Evolutionary conservation across 1,140 invertebrate species (phyloP), one percentile per base, ranked within the genome.

Genomic region (Drosophila bifasciata): DNA sequence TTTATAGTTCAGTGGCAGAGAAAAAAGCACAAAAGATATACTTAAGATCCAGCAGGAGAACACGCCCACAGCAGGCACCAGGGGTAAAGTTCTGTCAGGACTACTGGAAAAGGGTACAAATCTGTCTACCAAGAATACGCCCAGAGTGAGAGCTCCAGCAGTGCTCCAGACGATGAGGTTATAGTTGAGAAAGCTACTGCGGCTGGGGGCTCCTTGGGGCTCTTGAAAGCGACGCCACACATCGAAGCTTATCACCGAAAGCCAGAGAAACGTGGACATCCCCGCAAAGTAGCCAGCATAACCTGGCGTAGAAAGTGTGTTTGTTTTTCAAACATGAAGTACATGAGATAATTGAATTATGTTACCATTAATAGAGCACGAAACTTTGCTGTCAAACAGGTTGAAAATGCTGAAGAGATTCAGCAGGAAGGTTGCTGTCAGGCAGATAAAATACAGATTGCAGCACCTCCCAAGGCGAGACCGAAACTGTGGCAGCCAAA

Each of bases 211-310:
- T 68, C 43, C 88, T 91, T 70, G 45, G 16, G 53, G 83, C 90
- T 91, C 90, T 91, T 93, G 93, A 93, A 91, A 43, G 5, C 94
- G 28, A 5, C 16, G 19, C 19, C 94, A 96, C 44, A 96, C 93
- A 83, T 96, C 95, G 72, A 95, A 94, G 63, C 95, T 95, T 92
- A 96, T 95, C 5, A 95, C 93, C 76, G 94, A 95, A 69, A 96
- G 94, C 96, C 96, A 97, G 58, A 95, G 94, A 88, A 96, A 96
- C 57, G 94, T 94, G 1, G 94, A 92, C 69, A 96, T 92, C 80
- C 95, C 94, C 49, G 94, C 93, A 91, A 94, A 96, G 91, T 96
- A 96, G 15, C 95, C 92, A 68, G 93, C 92, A 64, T 95, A 93
- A 2, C 94, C 95, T 80, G 67, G 23, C 1, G 2, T 11, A 19